Evolutionary conservation across 2,888 invertebrate genomes (phyloP).

Genomic region (Temnothorax rugatulus): DNA sequence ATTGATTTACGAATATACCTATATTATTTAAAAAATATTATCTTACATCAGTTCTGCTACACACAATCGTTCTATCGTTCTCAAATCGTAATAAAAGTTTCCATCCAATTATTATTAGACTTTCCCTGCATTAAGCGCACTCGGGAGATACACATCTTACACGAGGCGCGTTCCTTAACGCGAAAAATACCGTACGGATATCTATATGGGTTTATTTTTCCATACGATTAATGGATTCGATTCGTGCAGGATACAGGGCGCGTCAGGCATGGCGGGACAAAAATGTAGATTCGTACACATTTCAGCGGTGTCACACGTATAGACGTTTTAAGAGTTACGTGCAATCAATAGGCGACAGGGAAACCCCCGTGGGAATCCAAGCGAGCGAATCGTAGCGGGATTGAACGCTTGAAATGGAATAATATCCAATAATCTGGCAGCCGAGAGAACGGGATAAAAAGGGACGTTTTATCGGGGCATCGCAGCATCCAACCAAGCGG

Average conservation of each 20-base stretch:
- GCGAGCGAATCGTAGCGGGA: constrained; percentile 85
- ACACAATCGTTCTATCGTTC: background rate
- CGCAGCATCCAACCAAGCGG: constrained; percentile 79
- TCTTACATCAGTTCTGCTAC: constrained; percentile 4
- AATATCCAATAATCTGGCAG: constrained; percentile 86
- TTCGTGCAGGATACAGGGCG: background rate
- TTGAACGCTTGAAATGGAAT: constrained; percentile 86
- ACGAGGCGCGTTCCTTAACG: constrained; percentile 6
- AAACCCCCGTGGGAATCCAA: constrained; percentile 81
- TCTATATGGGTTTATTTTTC: background rate
- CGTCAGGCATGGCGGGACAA: constrained; percentile 22
- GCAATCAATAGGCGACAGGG: constrained; percentile 81
- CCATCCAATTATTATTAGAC: constrained; percentile 41
- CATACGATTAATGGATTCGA: constrained; percentile 24
- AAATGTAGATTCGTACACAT: constrained; percentile 37
- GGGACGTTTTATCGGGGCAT: constrained; percentile 84
- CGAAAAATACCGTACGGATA: background rate
- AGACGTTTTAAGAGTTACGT: constrained; percentile 70
- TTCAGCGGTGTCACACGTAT: constrained; percentile 27
- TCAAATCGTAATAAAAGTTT: constrained; percentile 35
- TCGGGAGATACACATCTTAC: constrained; percentile 28
- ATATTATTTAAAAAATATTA: background rate
- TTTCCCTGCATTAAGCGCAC: constrained; percentile 45
- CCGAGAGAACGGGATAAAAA: constrained; percentile 81
- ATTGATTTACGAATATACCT: background rate